phyloP scores from a whole-genome alignment of 2,797 vertebrate species.

The Acanthornis magna region DNA sequence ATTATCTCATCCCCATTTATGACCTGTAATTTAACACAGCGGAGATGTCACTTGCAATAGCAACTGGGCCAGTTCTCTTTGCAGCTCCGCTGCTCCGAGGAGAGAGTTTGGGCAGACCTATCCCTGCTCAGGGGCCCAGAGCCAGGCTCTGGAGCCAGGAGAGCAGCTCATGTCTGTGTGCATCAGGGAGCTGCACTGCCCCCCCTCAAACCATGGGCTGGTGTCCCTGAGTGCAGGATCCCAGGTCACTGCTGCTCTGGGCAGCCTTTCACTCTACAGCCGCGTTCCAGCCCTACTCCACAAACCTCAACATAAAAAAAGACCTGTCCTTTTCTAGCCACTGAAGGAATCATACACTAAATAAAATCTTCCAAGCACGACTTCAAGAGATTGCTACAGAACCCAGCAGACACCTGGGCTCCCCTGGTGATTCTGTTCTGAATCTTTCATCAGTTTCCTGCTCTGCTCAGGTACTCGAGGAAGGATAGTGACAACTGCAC shows the following conservation, averaged over 20 bases:
- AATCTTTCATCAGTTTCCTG: not conserved
- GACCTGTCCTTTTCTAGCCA: not conserved
- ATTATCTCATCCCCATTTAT: constrained; percentile 90
- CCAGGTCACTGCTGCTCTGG: not conserved
- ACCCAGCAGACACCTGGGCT: not conserved
- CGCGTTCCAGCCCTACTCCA: not conserved
- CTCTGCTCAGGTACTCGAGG: not conserved
- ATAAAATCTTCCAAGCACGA: not conserved
- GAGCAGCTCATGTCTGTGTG: accelerated
- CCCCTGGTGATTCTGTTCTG: not conserved
- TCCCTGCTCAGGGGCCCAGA: not conserved
- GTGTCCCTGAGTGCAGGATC: not conserved
- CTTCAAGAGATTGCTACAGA: not conserved
- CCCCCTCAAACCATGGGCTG: accelerated
- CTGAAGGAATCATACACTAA: not conserved
- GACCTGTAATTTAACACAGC: constrained; percentile 95
- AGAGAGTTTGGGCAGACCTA: not conserved
- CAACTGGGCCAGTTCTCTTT: constrained; percentile 50
- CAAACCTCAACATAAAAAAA: not conserved
- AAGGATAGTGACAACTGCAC: not conserved
- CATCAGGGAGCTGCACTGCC: not conserved
- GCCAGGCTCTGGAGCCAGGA: not conserved
- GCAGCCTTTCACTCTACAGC: not conserved
- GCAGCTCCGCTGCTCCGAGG: constrained; percentile 41
- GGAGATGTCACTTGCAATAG: constrained; percentile 77